Base-by-base conservation (phyloP, 2,888 invertebrate species). In the Synergus japonicus region DNA sequence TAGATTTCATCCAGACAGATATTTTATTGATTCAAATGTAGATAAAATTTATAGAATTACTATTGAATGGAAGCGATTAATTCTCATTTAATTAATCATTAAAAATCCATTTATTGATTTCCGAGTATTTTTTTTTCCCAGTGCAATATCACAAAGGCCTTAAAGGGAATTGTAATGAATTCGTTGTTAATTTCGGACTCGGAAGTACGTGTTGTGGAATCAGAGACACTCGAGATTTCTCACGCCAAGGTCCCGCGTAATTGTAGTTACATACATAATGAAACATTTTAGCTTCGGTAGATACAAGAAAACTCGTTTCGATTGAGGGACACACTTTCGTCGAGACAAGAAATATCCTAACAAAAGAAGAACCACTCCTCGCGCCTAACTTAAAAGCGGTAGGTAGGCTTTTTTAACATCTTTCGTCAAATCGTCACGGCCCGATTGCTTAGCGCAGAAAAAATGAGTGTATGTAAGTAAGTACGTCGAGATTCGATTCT, bases 281-380 rank as follows among this genome's bases (percentile, higher is more conserved):
- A 63, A 29, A 63, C 63, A 63, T 63, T 29, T 63, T 63, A 63
- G 63, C 63, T 63, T 63, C 63, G 63, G 63, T 63, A 22, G 63
- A 29, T 12, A 63, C 29, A 13, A 63, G 63, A 63, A 63, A 63
- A 63, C 63, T 29, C 63, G 63, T 63, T 63, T 63, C 29, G 12
- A 63, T 63, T 63, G 63, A 63, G 63, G 63, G 63, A 63, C 63
- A 63, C 63, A 63, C 63, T 63, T 63, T 63, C 63, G 63, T 63
- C 22, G 22, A 12, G 63, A 22, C 7, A 63, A 63, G 29, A 63
- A 63, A 63, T 63, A 22, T 22, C 18, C 22, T 12, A 29, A 63
- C 63, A 63, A 63, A 63, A 29, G 63, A 29, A 63, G 63, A 29
- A 63, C 63, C 63, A 63, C 29, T 29, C 63, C 63, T 63, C 1